Conservation (phyloP, 2,797 vertebrate genomes). For the Ambastaia sidthimunki region DNA sequence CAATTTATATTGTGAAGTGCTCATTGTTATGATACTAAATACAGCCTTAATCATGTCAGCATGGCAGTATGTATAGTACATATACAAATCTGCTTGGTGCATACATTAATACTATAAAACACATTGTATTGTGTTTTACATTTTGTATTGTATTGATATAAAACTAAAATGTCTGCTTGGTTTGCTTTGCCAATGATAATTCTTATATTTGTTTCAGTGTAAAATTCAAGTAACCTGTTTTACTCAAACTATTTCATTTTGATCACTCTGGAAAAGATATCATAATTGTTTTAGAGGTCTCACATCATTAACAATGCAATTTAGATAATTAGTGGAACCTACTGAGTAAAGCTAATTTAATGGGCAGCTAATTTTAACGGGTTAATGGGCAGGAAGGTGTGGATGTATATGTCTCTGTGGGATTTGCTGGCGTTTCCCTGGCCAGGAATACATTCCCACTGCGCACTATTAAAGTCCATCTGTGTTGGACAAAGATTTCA, state of each 20-base stretch:
- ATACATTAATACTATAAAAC: not conserved
- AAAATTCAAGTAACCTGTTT: constrained; percentile 1
- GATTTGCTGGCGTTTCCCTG: constrained; percentile 17
- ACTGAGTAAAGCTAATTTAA: constrained; percentile 59
- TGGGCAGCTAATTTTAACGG: constrained; percentile 20
- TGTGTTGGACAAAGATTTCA: constrained; percentile 13
- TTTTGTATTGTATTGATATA: not conserved
- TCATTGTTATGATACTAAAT: no score
- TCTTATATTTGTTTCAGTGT: constrained; percentile 4
- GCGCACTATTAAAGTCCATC: constrained; percentile 18
- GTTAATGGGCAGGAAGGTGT: constrained; percentile 25
- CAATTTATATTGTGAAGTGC: no score
- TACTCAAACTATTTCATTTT: constrained; percentile 20
- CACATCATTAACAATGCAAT: constrained; percentile 49
- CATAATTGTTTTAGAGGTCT: constrained; percentile 22
- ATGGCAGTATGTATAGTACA: not conserved
- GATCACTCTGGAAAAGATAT: constrained; percentile 5
- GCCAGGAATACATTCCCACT: constrained; percentile 11
- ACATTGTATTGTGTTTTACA: not conserved
- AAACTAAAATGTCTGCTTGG: not conserved
- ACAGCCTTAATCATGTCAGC: no score
- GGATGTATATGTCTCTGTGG: constrained; percentile 35
- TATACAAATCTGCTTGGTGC: not conserved
- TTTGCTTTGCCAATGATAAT: constrained; percentile 2
- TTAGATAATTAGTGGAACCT: constrained; percentile 52